Evolutionary conservation across 2,113 vertebrate genomes (phyloP).

Genomic region (Miniopterus natalensis): DNA sequence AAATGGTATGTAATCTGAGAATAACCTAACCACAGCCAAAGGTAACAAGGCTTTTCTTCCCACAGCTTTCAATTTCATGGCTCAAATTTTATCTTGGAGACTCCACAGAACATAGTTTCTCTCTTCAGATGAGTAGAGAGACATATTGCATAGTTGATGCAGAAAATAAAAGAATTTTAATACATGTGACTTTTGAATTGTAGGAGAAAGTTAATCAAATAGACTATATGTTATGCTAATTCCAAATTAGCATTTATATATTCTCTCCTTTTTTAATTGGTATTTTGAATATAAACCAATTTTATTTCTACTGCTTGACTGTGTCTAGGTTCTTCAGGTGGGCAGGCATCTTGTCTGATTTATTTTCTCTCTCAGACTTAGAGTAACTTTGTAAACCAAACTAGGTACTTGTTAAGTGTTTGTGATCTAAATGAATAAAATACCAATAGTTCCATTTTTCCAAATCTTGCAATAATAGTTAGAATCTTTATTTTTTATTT

Average conservation of each 20-base stretch:
- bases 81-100: background rate
- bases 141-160: background rate
- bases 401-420: background rate
- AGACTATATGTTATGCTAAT: background rate
- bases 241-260: background rate
- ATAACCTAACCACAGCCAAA: background rate
- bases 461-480: background rate
- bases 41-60: background rate
- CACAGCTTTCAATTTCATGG: background rate
- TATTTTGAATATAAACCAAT: background rate
- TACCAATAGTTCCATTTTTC: background rate
- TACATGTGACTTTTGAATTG: background rate
- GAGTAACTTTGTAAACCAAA: background rate
- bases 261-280: background rate
- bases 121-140: background rate
- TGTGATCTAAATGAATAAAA: background rate
- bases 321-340: background rate
- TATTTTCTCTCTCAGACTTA: background rate
- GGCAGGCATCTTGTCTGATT: background rate
- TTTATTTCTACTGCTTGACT: background rate
- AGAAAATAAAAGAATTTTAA: background rate
- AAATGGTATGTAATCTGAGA: background rate
- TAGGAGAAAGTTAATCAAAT: background rate
- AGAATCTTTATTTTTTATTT: constrained; percentile 23
- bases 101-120: background rate